phyloP scores from a whole-genome alignment of 1,140 invertebrate genomes.

The Drosophila lacteicornis region DNA sequence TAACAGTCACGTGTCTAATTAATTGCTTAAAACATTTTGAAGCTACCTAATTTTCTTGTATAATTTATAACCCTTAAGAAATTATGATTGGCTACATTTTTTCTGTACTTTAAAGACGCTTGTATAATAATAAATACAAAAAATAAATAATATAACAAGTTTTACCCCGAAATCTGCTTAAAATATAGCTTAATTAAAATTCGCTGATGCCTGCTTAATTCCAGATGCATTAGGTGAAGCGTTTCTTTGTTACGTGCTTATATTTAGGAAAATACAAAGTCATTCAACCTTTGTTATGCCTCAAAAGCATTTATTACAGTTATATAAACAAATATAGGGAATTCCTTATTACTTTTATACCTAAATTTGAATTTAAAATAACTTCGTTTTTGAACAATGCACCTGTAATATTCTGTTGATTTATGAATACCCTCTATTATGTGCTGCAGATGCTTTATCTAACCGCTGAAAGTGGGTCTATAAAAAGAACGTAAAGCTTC shows the following conservation, averaged over 20 bases:
- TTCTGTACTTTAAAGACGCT: not conserved
- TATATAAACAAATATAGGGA: not conserved
- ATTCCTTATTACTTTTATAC: no score
- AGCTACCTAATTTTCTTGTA: no score
- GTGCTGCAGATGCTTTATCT: slow-evolving; percentile 73
- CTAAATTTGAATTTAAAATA: no score
- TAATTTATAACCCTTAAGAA: not conserved
- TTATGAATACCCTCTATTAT: not conserved
- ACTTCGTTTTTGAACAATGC: no score
- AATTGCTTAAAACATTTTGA: no score
- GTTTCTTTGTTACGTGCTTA: not conserved
- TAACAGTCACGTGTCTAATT: no score
- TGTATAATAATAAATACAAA: not conserved
- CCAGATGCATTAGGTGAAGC: not conserved
- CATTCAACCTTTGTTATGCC: no score
- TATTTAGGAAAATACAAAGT: no score
- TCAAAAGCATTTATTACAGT: not conserved
- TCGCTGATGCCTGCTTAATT: not conserved
- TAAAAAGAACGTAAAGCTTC: slow-evolving; percentile 58
- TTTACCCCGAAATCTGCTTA: no score
- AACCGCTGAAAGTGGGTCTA: slow-evolving; percentile 49
- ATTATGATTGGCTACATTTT: not conserved
- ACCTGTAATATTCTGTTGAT: no score
- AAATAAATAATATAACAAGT: no score
- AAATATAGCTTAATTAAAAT: no score